phyloP scores from a whole-genome alignment of 2,888 invertebrate genomes.

The Cephus pulcher region DNA sequence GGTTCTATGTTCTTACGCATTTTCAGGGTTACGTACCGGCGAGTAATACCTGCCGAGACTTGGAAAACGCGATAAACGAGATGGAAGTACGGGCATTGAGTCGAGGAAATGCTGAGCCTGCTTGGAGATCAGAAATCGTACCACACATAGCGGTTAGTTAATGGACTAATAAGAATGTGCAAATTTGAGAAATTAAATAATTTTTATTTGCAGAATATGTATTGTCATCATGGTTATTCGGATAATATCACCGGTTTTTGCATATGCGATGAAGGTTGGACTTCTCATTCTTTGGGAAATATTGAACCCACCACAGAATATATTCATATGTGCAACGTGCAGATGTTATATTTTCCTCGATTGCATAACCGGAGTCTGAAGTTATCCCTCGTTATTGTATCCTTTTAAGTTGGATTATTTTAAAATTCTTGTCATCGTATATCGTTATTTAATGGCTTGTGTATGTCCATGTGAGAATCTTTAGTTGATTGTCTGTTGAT shows the following conservation, averaged over 20 bases:
- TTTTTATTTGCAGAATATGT: conserved; percentile 41
- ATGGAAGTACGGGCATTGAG: conserved; percentile 37
- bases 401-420: conserved; percentile 18
- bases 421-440: not conserved
- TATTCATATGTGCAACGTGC: conserved; percentile 67
- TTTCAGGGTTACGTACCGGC: conserved; percentile 60
- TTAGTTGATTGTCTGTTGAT: not conserved
- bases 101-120: conserved; percentile 31
- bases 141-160: conserved; percentile 35
- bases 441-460: not conserved
- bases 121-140: conserved; percentile 32
- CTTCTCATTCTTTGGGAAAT: conserved; percentile 53
- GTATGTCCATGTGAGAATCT: not conserved
- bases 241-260: conserved; percentile 60
- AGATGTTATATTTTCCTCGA: conserved; percentile 33
- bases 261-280: conserved; percentile 63
- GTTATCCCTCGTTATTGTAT: conserved; percentile 29
- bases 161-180: not conserved
- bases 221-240: conserved; percentile 62
- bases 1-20: not conserved
- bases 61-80: conserved; percentile 54
- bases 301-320: conserved; percentile 58
- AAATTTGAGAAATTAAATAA: not conserved
- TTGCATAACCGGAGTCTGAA: conserved; percentile 27
- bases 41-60: conserved; percentile 63